phyloP scores from a whole-genome alignment of 2,888 invertebrate species.

The Drosophila anomalata region DNA sequence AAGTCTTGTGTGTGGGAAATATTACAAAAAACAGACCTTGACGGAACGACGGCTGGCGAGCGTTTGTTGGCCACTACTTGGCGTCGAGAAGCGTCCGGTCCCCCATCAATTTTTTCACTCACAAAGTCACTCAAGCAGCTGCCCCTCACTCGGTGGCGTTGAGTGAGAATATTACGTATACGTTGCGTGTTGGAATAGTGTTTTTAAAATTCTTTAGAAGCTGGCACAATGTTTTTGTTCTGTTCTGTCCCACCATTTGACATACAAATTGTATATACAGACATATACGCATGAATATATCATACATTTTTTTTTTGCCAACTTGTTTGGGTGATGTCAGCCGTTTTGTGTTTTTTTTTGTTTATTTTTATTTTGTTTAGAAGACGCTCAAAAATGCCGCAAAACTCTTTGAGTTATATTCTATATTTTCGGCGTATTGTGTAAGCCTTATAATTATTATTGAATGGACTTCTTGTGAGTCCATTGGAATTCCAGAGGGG shows the following conservation, averaged over 20 bases:
- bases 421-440: constrained; percentile 43
- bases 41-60: constrained; percentile 41
- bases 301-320: constrained; percentile 13
- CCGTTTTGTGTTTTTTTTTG: constrained; percentile 35
- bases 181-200: constrained; percentile 36
- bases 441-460: constrained; percentile 22
- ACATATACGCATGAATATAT: constrained; percentile 31
- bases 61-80: constrained; percentile 34
- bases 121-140: constrained; percentile 1
- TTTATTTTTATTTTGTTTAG: constrained; percentile 28
- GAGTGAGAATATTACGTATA: constrained; percentile 38
- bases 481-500: neutral
- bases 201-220: constrained; percentile 36
- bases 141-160: constrained; percentile 14
- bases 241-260: constrained; percentile 40
- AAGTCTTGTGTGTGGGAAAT: constrained; percentile 6
- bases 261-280: constrained; percentile 50
- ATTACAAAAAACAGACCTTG: constrained; percentile 44
- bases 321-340: constrained; percentile 75
- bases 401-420: neutral
- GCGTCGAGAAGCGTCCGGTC: constrained; percentile 20
- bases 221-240: constrained; percentile 23
- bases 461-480: constrained; percentile 16
- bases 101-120: constrained; percentile 2
- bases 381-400: constrained; percentile 7